Base-by-base conservation (phyloP, 2,888 invertebrate genomes). In the Scaptodrosophila latifasciaeformis region DNA sequence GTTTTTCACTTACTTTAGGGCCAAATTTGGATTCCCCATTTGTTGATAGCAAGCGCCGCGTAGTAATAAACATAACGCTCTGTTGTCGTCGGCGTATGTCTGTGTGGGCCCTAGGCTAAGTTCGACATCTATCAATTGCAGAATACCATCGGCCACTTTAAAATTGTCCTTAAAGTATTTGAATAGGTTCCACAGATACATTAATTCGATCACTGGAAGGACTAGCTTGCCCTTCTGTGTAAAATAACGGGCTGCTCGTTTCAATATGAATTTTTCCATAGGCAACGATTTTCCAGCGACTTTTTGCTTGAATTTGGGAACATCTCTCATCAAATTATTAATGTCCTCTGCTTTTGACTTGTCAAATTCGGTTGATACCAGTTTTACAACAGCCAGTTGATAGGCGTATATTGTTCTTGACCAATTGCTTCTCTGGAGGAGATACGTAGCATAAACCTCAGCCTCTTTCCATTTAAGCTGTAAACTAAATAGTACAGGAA, bases 251-350 rank as follows among this genome's bases (percentile, higher is more conserved):
- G 91, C 90, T 39, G 95, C 90, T 70, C 96, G 95, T 81, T 92
- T 93, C n/a, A 95, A 90, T 40, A 94, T 93, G 87, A 97, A 98
- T 86, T 99, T 99, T 86, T 99, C 98, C 91, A 97, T 93, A 1
- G 99, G 98, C 63, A 99, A 87, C 0, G 97, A 97, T 87, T 98
- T 98, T 0, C 99, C 98, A 24, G 97, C 97, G 50, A 98, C 95
- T 53, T 94, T 90, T 82, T 96, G 95, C 78, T 95, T 96, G 85
- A 92, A 91, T 48, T 89, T 88, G 2, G 96, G 94, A 3, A 95
- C 94, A 70, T 92, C 72, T 13, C 88, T 89, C 89, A 96, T 91
- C 9, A 95, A 86, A 42, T 89, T 88, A 45, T 90, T 88, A 45
- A 93, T 88, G 3, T 48, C 9, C 0, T 5, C 31, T 3, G 13